Conservation (phyloP, 2,888 invertebrate genomes). For the Toxonevra muliebris region DNA sequence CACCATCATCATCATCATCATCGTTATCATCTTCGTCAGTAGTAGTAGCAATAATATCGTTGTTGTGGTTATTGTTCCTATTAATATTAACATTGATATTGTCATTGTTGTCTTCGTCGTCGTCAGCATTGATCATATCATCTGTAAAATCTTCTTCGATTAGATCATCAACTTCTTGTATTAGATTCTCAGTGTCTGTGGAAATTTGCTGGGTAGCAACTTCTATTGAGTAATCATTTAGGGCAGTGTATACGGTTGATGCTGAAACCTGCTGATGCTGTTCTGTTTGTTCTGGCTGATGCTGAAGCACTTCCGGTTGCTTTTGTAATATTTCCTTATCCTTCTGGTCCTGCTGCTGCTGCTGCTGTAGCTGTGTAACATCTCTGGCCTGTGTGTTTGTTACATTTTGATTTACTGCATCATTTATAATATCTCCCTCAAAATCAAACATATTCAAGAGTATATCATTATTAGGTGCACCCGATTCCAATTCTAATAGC, state of each 20-base stretch:
- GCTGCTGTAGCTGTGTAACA: not conserved
- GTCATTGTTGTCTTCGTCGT: conserved; percentile 5
- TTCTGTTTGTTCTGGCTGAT: not conserved
- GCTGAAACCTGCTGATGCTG: not conserved
- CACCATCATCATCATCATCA: conserved; percentile 30
- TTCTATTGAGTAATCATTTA: conserved; percentile 1
- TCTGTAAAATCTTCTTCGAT: conserved; percentile 24
- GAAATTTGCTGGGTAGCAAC: conserved; percentile 1
- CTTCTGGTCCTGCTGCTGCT: not conserved
- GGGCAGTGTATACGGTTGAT: conserved; percentile 5
- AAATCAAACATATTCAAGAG: conserved; percentile 1
- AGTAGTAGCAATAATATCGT: not conserved
- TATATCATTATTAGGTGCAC: too few relatives aligned
- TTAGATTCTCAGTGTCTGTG: not conserved
- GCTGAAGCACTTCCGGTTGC: conserved; percentile 1
- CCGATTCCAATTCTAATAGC: too few relatives aligned
- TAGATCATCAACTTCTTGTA: conserved; percentile 23
- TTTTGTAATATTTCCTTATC: not conserved
- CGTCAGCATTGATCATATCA: conserved; percentile 5
- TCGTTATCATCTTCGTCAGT: not conserved
- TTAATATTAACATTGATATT: not conserved
- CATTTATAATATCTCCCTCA: not conserved
- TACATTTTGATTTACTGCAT: too few relatives aligned
- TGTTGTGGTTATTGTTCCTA: not conserved
- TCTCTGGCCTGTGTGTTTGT: too few relatives aligned